These are phyloP conservation scores for Pristis pectinata DNA, from an alignment of 2,797 vertebrate species.

Conservation along the genomic window DNA sequence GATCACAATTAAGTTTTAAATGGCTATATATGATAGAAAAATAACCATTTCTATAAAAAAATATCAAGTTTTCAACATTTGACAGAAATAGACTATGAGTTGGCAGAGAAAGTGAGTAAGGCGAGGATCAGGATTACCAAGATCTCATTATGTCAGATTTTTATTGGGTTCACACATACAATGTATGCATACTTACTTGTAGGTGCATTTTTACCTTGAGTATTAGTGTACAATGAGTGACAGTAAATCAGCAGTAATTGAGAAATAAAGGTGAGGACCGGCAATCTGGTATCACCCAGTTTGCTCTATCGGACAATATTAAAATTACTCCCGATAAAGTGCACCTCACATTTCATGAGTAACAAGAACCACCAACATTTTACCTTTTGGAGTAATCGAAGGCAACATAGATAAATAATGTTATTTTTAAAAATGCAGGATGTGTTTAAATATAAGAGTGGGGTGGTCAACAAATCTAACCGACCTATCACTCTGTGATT, in stretches of 20 bases:
- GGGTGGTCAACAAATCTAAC: neutral
- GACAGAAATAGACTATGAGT: neutral
- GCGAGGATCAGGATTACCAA: neutral
- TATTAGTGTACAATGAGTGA: neutral
- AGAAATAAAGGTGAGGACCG: neutral
- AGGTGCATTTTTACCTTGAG: neutral
- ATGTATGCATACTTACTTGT: neutral
- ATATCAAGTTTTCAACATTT: constrained; percentile 28
- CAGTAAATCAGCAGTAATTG: neutral
- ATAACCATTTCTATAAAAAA: constrained; percentile 35
- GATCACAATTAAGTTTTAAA: constrained; percentile 21
- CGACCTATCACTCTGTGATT: neutral
- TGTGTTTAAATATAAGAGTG: neutral
- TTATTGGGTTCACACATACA: neutral
- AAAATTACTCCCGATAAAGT: neutral
- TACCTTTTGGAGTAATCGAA: neutral
- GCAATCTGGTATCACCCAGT: neutral
- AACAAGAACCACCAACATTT: neutral
- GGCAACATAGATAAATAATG: neutral
- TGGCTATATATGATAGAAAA: constrained; percentile 36
- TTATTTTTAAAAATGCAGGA: neutral
- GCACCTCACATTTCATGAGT: neutral
- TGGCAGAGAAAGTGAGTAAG: neutral
- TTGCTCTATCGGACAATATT: neutral
- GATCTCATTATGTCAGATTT: neutral